Evolutionary conservation across 2,113 vertebrate species (phyloP).

Genomic region (Sisor rabdophorus): DNA sequence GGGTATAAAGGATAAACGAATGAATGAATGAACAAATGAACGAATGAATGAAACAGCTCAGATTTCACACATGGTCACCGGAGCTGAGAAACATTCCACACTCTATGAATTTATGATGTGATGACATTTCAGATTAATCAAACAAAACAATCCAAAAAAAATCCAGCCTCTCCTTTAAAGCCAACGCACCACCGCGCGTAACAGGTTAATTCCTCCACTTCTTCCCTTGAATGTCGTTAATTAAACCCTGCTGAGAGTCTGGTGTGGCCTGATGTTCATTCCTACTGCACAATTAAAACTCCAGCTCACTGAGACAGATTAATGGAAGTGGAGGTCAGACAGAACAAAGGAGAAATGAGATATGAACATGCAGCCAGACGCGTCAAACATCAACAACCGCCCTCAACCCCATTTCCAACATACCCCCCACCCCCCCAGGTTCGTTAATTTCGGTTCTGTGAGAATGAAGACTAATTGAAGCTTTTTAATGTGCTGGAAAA

Average conservation of each 20-base stretch:
- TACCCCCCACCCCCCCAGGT: too few species aligned
- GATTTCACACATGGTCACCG: too few species aligned
- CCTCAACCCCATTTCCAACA: too few species aligned
- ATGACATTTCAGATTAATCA: too few species aligned
- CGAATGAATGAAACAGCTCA: too few species aligned
- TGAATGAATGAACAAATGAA: too few species aligned
- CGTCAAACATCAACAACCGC: slow-evolving; percentile 1
- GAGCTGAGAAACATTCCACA: too few species aligned
- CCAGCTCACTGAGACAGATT: slow-evolving; percentile 63
- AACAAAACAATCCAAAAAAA: too few species aligned
- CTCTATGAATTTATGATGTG: too few species aligned
- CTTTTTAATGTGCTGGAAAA: slow-evolving; percentile 23
- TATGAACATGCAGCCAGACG: slow-evolving; percentile 57
- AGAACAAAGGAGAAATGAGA: slow-evolving; percentile 61
- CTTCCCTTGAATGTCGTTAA: slow-evolving; percentile 61
- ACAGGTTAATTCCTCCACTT: slow-evolving; percentile 50
- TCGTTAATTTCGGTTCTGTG: slow-evolving; percentile 59
- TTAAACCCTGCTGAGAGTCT: slow-evolving; percentile 61
- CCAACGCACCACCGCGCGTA: not conserved
- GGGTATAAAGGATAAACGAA: too few species aligned
- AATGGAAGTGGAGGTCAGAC: slow-evolving; percentile 63
- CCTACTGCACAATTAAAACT: slow-evolving; percentile 58
- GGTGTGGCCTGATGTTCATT: slow-evolving; percentile 56
- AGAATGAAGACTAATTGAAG: slow-evolving; percentile 37
- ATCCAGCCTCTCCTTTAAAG: not conserved